Percentiles rank a stretch among this genome's conserved stretches.
Evolutionary conservation across 2,113 vertebrate species (phyloP).

Genomic region (Hemibagrus wyckioides): DNA sequence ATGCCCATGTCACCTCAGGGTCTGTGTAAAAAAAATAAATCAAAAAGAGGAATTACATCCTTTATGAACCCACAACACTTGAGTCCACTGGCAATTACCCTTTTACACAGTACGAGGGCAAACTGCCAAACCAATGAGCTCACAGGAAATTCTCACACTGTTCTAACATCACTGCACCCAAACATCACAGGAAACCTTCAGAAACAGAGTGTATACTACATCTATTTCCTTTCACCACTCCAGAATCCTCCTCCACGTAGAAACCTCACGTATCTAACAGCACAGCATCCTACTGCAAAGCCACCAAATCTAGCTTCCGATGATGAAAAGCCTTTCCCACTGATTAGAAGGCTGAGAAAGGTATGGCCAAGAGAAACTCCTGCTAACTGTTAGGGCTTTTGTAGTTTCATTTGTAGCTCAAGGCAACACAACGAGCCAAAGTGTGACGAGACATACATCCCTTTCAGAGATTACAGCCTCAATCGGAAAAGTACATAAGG

Average conservation of each 20-base stretch:
- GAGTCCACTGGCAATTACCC: no score
- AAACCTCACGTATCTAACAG: neutral
- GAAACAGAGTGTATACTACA: neutral
- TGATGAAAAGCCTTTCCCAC: neutral
- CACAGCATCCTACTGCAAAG: neutral
- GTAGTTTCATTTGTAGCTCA: slow-evolving; percentile 16
- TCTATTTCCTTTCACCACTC: neutral
- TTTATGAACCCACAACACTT: neutral
- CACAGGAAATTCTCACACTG: neutral
- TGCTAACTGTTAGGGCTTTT: neutral
- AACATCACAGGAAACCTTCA: neutral
- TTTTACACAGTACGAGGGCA: neutral
- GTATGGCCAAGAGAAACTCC: neutral
- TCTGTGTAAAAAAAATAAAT: neutral
- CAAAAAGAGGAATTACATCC: neutral
- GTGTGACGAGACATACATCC: neutral
- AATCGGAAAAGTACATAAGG: neutral
- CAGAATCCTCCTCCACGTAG: neutral
- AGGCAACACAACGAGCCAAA: neutral
- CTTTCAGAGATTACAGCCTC: neutral
- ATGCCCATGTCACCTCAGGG: neutral
- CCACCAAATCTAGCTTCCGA: neutral
- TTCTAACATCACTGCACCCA: neutral
- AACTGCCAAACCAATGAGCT: neutral
- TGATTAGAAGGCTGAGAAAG: neutral